These are phyloP conservation scores for Drosophila melanogaster DNA, from an alignment of 1,140 invertebrate species.

Conservation along the genomic window DNA sequence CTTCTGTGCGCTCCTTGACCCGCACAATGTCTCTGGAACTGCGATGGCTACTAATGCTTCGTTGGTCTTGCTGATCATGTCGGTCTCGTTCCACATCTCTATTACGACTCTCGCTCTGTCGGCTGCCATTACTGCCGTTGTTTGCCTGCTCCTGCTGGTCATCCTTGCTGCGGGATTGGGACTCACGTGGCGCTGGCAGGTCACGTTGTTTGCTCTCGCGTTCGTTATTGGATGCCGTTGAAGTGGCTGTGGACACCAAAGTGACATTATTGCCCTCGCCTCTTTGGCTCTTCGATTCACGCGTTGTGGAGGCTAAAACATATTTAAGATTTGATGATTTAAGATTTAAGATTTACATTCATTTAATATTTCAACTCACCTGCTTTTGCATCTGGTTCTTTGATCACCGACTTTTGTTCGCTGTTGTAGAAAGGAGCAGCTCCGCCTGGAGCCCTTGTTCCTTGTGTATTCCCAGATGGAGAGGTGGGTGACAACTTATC, in stretches of 20 bases:
- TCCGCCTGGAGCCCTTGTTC: slow-evolving; percentile 9
- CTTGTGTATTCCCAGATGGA: neutral
- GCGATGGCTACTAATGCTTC: slow-evolving; percentile 42
- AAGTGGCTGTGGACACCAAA: slow-evolving; percentile 20
- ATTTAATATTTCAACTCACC: slow-evolving; percentile 20
- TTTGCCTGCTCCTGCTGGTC: slow-evolving; percentile 24
- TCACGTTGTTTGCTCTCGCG: slow-evolving; percentile 56
- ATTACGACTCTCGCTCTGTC: slow-evolving; percentile 45
- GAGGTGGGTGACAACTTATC: slow-evolving; percentile 48
- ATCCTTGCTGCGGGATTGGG: slow-evolving; percentile 46
- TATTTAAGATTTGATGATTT: neutral
- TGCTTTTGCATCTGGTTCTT: slow-evolving; percentile 52
- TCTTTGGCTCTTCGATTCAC: slow-evolving; percentile 46
- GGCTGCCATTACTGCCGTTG: slow-evolving; percentile 48
- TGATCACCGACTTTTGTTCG: slow-evolving; percentile 41
- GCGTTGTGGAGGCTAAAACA: slow-evolving; percentile 9
- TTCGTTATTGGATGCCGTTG: slow-evolving; percentile 29
- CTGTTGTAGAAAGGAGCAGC: slow-evolving; percentile 30
- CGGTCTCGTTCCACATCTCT: slow-evolving; percentile 51
- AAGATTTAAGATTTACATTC: too few species aligned
- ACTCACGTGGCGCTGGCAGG: slow-evolving; percentile 26
- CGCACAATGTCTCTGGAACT: slow-evolving; percentile 50
- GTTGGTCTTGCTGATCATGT: slow-evolving; percentile 48
- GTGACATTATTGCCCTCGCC: slow-evolving; percentile 13
- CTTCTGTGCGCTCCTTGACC: slow-evolving; percentile 57